phyloP scores from a whole-genome alignment of 1,140 invertebrate genomes.

The Brachionus rubens region DNA sequence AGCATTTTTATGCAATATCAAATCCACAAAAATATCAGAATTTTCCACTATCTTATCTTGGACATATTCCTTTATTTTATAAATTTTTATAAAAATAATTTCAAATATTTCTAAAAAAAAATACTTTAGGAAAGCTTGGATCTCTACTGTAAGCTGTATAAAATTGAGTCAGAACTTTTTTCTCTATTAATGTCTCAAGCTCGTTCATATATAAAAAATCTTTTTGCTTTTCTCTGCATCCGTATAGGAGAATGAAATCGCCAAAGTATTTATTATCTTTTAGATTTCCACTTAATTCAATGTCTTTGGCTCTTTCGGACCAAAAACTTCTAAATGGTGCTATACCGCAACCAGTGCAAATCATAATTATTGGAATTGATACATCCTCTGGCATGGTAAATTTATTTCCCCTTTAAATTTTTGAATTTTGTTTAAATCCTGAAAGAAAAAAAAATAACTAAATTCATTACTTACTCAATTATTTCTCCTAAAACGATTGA shows the following conservation, averaged over 20 bases:
- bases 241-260: conserved; percentile 83
- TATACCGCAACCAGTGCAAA: conserved; percentile 20
- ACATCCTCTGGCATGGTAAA: not conserved
- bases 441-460: conserved; percentile 50
- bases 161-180: conserved; percentile 72
- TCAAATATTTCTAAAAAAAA: not conserved
- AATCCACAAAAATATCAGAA: conserved; percentile 81
- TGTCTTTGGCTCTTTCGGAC: not conserved
- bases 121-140: conserved; percentile 64
- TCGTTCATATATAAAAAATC: conserved; percentile 79
- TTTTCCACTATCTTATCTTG: conserved; percentile 86
- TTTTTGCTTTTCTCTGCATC: conserved; percentile 75
- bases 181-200: conserved; percentile 70
- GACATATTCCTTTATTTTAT: conserved; percentile 74
- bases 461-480: conserved; percentile 74
- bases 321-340: conserved; percentile 44
- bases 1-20: conserved; percentile 85
- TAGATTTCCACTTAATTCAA: not conserved
- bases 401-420: conserved; percentile 51
- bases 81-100: not conserved
- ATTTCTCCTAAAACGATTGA: conserved; percentile 65
- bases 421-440: too few species aligned
- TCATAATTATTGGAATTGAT: conserved; percentile 37
- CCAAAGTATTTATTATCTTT: conserved; percentile 62
- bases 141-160: conserved; percentile 83